Evolutionary conservation across 2,113 vertebrate species (phyloP).

Genomic region (Esox niger): DNA sequence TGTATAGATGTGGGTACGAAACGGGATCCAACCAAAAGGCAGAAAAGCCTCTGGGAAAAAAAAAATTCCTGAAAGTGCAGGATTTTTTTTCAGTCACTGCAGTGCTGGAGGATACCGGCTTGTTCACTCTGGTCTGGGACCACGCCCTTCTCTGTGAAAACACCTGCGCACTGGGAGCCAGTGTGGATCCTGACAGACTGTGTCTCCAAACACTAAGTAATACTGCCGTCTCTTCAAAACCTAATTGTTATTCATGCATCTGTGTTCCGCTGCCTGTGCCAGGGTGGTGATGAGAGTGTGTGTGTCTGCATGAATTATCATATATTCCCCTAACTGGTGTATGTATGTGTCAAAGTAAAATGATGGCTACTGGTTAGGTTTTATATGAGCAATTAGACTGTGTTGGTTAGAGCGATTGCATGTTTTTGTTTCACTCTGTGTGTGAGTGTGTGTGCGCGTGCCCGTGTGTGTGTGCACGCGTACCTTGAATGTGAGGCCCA

Average conservation of each 20-base stretch:
- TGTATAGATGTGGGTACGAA: slow-evolving; percentile 52
- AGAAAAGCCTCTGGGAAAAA: slow-evolving; percentile 7
- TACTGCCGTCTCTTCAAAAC: slow-evolving; percentile 20
- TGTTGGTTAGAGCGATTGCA: neutral
- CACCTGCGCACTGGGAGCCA: neutral
- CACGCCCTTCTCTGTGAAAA: slow-evolving; percentile 38
- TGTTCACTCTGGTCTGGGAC: slow-evolving; percentile 21
- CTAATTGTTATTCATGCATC: slow-evolving; percentile 31
- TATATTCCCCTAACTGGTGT: slow-evolving; percentile 6
- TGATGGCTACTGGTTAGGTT: neutral
- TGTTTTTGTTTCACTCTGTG: neutral
- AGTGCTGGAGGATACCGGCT: slow-evolving; percentile 29
- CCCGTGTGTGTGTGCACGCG: slow-evolving; percentile 21
- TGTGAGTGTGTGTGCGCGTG: slow-evolving; percentile 8
- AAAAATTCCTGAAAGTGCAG: slow-evolving; percentile 29
- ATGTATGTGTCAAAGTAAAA: neutral
- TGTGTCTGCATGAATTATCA: slow-evolving; percentile 37
- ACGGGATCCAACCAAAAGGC: slow-evolving; percentile 27
- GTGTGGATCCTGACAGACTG: slow-evolving; percentile 8
- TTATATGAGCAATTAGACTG: neutral
- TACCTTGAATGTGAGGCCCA: slow-evolving; percentile 29
- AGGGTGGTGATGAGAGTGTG: slow-evolving; percentile 17
- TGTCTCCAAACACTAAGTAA: slow-evolving; percentile 12
- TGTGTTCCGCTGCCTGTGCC: slow-evolving; percentile 16
- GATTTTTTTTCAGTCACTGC: slow-evolving; percentile 24